Conservation (phyloP, 2,797 vertebrate genomes). For the Myioborus melanocephalus region DNA sequence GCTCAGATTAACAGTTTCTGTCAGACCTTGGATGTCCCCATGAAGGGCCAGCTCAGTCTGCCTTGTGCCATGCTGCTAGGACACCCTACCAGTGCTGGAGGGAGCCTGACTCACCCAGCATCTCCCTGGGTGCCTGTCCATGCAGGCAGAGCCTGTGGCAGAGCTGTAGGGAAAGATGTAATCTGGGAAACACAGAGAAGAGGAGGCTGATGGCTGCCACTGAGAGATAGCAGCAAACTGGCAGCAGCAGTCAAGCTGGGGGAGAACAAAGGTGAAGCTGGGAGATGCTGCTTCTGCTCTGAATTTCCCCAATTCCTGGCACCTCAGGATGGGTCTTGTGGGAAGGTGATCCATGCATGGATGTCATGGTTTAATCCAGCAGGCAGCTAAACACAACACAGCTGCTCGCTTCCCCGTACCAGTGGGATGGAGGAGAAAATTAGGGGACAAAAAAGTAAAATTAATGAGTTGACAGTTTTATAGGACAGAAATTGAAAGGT, state of each 20-base stretch:
- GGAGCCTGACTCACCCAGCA: background rate
- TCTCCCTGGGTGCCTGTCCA: background rate
- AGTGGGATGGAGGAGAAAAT: background rate
- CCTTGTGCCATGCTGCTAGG: background rate
- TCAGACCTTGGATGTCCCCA: background rate
- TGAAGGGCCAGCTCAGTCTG: background rate
- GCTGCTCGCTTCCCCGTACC: background rate
- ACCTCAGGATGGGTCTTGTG: background rate
- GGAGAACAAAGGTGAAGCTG: background rate
- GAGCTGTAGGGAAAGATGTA: background rate
- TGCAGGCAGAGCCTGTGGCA: background rate
- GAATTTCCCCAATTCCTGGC: background rate
- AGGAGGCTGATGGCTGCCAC: background rate
- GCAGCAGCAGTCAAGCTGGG: background rate
- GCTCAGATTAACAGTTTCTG: background rate
- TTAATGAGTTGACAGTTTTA: background rate
- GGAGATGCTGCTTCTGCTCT: background rate
- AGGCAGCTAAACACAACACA: background rate
- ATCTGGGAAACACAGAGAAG: too few relatives aligned
- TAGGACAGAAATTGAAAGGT: background rate
- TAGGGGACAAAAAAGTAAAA: background rate
- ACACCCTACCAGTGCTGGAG: background rate
- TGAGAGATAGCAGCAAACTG: background rate
- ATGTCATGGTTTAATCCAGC: background rate
- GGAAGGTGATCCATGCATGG: accelerated